Evolutionary conservation across 2,113 vertebrate genomes (phyloP), one percentile per base, ranked within the genome.

Genomic region (Phasianus colchicus): DNA sequence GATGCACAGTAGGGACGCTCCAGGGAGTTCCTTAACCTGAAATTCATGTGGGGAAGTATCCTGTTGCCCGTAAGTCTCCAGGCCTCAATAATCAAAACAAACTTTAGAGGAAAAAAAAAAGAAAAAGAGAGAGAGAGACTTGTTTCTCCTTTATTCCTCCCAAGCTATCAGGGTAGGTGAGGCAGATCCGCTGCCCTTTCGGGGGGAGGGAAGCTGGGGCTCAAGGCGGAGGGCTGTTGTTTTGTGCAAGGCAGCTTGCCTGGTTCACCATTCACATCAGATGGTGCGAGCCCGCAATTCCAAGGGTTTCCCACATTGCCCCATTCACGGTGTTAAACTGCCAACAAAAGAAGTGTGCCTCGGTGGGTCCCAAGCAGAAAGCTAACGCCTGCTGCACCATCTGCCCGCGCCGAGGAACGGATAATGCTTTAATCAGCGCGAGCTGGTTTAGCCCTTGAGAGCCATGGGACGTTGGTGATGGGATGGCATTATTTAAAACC

Each of bases 321-420:
- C 95, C 97, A 93, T 98, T 98, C 97, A 97, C 47, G 45, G 82
- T 52, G 97, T 95, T 96, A 97, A 97, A 96, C 90, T 94, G 96
- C 24, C 93, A 58, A 98, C 97, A 98, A 98, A 95, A 85, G 98
- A 94, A 95, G 97, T 74, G 97, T 97, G 98, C 97, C 97, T 96
- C 77, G 3, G 95, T 67, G 94, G 95, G 86, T 55, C 91, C 90
- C 2, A 12, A 50, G 58, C 45, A 74, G 78, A 92, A 89, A 84
- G 88, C 70, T 29, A 64, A 50, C 83, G 92, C 95, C 91, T 19
- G 94, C 85, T 89, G 90, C 85, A 95, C 98, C 97, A 98, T 98
- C 98, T 98, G 98, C 97, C 95, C 95, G 74, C 91, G 50, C 97
- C 60, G 47, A 74, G 83, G 74, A 88, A 69, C 85, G 96, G 96